Evolutionary conservation across 2,113 vertebrate genomes (phyloP).

Genomic region (Engraulis encrasicolus): DNA sequence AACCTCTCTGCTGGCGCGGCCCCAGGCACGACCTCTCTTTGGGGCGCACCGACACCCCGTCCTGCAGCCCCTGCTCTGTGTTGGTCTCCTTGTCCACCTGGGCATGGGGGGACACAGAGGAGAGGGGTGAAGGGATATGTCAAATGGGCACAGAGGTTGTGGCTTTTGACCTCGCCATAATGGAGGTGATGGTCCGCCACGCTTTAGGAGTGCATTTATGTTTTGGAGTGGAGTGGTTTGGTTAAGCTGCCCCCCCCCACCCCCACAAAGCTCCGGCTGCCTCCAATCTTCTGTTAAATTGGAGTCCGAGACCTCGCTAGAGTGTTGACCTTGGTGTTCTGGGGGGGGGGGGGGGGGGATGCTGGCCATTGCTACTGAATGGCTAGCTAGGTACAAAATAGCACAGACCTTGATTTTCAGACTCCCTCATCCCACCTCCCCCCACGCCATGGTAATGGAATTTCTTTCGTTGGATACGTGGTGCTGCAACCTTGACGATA

Average conservation of each 20-base stretch:
- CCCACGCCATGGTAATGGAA: slow-evolving; percentile 6
- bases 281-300: slow-evolving; percentile 4
- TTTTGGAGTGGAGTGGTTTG: not conserved
- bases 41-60: slow-evolving; percentile 67
- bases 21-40: slow-evolving; percentile 76
- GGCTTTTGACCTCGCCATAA: not conserved
- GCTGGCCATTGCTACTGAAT: not conserved
- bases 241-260: not conserved
- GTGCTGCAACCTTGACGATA: not conserved
- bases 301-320: not conserved
- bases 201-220: not conserved
- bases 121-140: no score
- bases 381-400: not conserved
- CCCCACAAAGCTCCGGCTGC: not conserved
- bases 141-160: no score
- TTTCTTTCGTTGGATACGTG: not conserved
- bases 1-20: slow-evolving; percentile 66
- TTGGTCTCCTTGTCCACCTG: slow-evolving; percentile 87
- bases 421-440: no score
- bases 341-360: not conserved
- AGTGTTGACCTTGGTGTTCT: not conserved
- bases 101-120: not conserved
- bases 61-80: slow-evolving; percentile 62
- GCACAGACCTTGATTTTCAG: no score
- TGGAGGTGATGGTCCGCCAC: not conserved